These are phyloP conservation scores for Cervus canadensis DNA, from an alignment of 2,113 vertebrate genomes.

Conservation along the genomic window DNA sequence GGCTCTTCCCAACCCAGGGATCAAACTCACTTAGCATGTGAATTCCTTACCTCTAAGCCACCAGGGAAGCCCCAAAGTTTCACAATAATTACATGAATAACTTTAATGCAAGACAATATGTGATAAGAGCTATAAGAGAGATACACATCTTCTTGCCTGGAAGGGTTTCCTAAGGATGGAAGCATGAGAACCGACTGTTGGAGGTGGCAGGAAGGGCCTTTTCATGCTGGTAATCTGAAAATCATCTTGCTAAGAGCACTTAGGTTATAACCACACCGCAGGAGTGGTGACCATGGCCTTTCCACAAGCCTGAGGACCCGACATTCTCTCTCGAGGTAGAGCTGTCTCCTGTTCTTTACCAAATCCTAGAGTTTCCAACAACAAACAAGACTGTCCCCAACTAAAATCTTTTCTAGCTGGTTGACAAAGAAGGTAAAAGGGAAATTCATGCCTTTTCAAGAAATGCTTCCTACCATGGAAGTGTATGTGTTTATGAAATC, in stretches of 20 bases:
- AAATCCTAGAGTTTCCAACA: background rate
- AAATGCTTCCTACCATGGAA: background rate
- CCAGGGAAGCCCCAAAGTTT: background rate
- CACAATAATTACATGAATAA: background rate
- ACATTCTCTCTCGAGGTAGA: background rate
- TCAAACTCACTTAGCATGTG: background rate
- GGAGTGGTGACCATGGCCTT: background rate
- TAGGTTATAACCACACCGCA: background rate
- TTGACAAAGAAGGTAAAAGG: background rate
- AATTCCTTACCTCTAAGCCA: background rate
- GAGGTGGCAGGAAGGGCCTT: background rate
- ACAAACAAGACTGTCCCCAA: background rate
- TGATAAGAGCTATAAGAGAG: background rate
- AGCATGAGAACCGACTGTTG: background rate
- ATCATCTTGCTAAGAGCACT: background rate
- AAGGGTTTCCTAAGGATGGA: background rate
- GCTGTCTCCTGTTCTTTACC: background rate
- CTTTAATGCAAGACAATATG: background rate
- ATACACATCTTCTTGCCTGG: background rate
- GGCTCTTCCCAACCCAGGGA: background rate
- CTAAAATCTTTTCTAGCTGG: background rate
- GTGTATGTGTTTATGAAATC: background rate
- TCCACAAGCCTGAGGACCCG: background rate
- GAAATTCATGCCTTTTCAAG: background rate
- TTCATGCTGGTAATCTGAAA: background rate